Base-by-base conservation (phyloP, 64 coral and sea anemone species). In the Montipora foliosa region DNA sequence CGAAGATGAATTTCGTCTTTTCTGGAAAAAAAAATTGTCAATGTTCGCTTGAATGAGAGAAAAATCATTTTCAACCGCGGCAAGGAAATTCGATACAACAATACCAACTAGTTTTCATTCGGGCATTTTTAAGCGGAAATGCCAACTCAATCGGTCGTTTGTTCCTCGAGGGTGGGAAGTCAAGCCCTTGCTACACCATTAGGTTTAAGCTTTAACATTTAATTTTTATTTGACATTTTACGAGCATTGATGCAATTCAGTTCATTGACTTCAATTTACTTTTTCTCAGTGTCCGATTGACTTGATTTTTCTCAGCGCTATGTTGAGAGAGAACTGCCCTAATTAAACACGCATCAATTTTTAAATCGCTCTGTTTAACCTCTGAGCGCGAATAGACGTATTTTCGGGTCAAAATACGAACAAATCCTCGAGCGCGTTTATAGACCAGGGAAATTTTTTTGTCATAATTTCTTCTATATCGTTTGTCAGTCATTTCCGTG, bases 1-100 rank as follows among this genome's bases (percentile, higher is more conserved):
- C 64, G 6, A 48, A 71, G 82, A 68, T 29, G 60, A 11, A 6
- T 68, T 47, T 84, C 13, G 7, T 47, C 49, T 78, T 50, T 10
- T 78, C 17, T 44, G 5, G 47, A 47, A 6, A 49, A 71, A 71
- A 47, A 67, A 68, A 20, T 72, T 17, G 76, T 19, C 47, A 17
- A 69, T 49, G 66, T 72, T 86, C 15, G 81, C 21, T 44, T 5
- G 25, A 82, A 22, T n/a, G 80, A 49, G 82, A 45, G 58, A n/a
- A 44, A 86, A 86, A 71, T 86, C 46, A 86, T 86, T 12, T n/a
- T 84, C 47, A 72, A 86, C 82, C 82, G 61, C 62, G 62, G 71
- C 82, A 86, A 5, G 44, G 82, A 86, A 86, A 86, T 86, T 86
- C 47, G 82, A 86, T 86, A 86, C 82, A 86, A 72, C 66, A 49